These are phyloP conservation scores for Ladona fulva DNA, from an alignment of 1,140 invertebrate genomes.

Conservation along the genomic window DNA sequence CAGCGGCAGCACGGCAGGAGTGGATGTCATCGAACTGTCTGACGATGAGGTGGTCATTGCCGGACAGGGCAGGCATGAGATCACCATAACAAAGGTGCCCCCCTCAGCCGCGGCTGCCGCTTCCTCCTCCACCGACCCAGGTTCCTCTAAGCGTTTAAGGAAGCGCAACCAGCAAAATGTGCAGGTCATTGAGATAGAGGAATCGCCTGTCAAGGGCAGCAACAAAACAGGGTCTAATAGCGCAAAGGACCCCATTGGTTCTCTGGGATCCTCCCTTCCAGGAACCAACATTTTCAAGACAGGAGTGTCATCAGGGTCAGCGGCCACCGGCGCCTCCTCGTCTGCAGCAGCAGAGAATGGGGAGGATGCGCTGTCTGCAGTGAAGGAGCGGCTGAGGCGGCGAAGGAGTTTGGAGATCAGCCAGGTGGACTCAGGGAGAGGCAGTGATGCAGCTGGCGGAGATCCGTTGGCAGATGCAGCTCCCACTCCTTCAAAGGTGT, in stretches of 20 bases:
- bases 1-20: conserved; percentile 15
- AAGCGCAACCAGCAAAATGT: conserved; percentile 19
- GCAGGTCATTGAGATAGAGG: conserved; percentile 24
- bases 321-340: not conserved
- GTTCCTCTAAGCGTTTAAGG: conserved; percentile 21
- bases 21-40: conserved; percentile 23
- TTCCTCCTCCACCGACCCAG: conserved; percentile 17
- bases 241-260: conserved; percentile 2
- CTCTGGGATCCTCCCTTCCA: conserved; percentile 6
- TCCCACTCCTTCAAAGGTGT: not conserved
- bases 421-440: conserved; percentile 20
- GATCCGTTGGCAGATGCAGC: not conserved
- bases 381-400: conserved; percentile 21
- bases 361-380: conserved; percentile 21
- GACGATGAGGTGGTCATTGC: conserved; percentile 23
- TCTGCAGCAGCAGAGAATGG: conserved; percentile 12
- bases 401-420: conserved; percentile 23
- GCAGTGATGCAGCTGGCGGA: not conserved
- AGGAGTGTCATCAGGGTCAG: conserved; percentile 12
- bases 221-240: not conserved
- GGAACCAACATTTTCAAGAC: conserved; percentile 11
- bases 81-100: conserved; percentile 23
- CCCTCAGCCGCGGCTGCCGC: not conserved
- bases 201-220: conserved; percentile 21
- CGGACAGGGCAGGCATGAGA: conserved; percentile 22